Conservation (phyloP, 2,113 vertebrate genomes). For the Planiliza haematocheilus region DNA sequence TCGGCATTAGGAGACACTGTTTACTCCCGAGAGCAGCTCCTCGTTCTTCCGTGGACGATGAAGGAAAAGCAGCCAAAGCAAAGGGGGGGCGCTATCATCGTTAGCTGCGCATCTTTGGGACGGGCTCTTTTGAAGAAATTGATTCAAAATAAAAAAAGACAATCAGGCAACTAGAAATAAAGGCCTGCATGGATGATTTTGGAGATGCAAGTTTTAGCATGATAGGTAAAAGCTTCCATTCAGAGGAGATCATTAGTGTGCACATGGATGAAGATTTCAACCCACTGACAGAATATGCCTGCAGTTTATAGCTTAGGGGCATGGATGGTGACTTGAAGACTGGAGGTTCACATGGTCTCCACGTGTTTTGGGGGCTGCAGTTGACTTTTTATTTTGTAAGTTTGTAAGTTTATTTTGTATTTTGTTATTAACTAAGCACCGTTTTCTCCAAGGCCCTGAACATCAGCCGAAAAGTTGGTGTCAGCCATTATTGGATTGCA, state of each 20-base stretch:
- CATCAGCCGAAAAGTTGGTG: too few relatives aligned
- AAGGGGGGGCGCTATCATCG: slow-evolving; percentile 36
- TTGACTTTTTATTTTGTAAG: too few relatives aligned
- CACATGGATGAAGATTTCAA: not conserved
- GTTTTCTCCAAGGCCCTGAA: too few relatives aligned
- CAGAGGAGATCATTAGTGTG: not conserved
- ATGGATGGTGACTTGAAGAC: not conserved
- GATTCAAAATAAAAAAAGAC: slow-evolving; percentile 3
- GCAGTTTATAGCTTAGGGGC: not conserved
- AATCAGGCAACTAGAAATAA: slow-evolving; percentile 6
- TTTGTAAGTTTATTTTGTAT: too few relatives aligned
- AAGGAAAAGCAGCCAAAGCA: slow-evolving; percentile 47
- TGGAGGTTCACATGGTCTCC: not conserved
- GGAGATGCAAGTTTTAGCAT: not conserved
- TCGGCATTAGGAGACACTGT: slow-evolving; percentile 63
- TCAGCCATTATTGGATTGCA: too few relatives aligned
- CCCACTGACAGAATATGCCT: not conserved
- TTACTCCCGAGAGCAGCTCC: slow-evolving; percentile 54
- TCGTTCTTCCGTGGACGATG: slow-evolving; percentile 35
- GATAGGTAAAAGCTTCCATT: not conserved
- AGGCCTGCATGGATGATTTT: not conserved
- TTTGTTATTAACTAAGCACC: too few relatives aligned
- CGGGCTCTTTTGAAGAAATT: not conserved
- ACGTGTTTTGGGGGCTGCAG: not conserved
- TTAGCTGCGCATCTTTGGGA: slow-evolving; percentile 80